Evolutionary conservation across 2,888 invertebrate genomes (phyloP).

Genomic region (Abrostola triplasia): DNA sequence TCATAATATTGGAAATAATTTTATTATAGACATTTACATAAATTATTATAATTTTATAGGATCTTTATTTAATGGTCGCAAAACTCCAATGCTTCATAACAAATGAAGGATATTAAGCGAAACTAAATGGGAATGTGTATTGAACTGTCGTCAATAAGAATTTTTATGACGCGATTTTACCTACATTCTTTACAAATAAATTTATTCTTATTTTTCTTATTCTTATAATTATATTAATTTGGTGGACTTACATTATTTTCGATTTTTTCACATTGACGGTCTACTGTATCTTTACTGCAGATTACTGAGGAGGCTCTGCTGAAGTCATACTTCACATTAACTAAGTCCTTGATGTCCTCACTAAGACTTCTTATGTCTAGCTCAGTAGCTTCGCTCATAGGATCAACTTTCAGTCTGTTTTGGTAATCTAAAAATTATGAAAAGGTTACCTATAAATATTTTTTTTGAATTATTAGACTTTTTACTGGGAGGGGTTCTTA

Average conservation of each 20-base stretch:
- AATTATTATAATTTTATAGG: background rate
- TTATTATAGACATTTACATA: too few relatives aligned
- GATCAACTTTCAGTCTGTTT: conserved; percentile 16
- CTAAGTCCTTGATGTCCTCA: conserved; percentile 27
- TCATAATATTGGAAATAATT: conserved; percentile 7
- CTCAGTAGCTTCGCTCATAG: conserved; percentile 30
- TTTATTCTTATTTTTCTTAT: too few relatives aligned
- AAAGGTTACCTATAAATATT: too few relatives aligned
- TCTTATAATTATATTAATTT: too few relatives aligned
- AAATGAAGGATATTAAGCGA: too few relatives aligned
- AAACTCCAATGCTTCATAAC: too few relatives aligned
- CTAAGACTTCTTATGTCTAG: conserved; percentile 42
- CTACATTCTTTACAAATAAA: too few relatives aligned
- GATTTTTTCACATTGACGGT: conserved; percentile 54
- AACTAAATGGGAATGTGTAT: too few relatives aligned
- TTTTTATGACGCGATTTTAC: too few relatives aligned
- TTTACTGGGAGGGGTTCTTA: too few relatives aligned
- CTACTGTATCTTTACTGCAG: conserved; percentile 52
- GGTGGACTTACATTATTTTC: conserved; percentile 48
- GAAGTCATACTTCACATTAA: conserved; percentile 51
- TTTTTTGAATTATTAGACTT: too few relatives aligned
- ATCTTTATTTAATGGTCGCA: background rate
- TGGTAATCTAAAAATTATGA: conserved; percentile 36
- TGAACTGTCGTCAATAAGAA: too few relatives aligned
- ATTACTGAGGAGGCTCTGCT: conserved; percentile 25